These are phyloP conservation scores for Vidua chalybeata DNA, from an alignment of 2,113 vertebrate genomes.

Conservation along the genomic window DNA sequence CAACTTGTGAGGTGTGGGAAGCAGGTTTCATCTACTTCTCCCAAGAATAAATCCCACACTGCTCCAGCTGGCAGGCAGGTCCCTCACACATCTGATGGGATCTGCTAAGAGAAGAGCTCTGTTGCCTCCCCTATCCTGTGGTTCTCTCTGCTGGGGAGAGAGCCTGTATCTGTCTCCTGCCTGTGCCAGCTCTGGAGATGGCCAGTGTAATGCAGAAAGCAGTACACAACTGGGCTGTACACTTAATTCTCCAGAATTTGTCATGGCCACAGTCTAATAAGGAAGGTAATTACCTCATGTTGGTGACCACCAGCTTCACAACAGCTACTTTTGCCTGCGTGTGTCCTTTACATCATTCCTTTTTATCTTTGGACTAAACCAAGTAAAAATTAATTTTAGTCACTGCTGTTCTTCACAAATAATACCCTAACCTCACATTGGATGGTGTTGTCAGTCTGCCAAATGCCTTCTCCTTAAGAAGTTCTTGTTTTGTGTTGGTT, in stretches of 20 bases:
- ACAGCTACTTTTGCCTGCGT: fast-evolving
- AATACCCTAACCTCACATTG: fast-evolving
- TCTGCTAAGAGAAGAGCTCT: neutral
- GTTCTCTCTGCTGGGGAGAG: neutral
- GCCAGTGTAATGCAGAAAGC: neutral
- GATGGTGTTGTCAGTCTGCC: neutral
- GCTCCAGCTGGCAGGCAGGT: neutral
- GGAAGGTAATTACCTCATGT: neutral
- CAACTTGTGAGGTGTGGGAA: neutral
- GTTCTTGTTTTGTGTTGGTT: neutral
- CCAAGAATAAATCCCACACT: fast-evolving
- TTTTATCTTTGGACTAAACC: neutral
- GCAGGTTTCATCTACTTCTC: neutral
- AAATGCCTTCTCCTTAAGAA: neutral
- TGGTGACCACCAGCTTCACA: neutral
- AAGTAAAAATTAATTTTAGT: neutral
- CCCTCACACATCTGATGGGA: neutral
- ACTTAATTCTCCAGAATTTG: neutral
- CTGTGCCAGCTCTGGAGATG: neutral
- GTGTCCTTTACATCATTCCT: neutral
- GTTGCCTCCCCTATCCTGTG: neutral
- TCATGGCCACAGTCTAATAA: neutral
- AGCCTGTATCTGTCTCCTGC: neutral
- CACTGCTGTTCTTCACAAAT: neutral
- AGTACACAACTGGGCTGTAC: neutral